These are phyloP conservation scores for Drosophila multiciliata DNA, from an alignment of 2,888 invertebrate species.

Conservation along the genomic window DNA sequence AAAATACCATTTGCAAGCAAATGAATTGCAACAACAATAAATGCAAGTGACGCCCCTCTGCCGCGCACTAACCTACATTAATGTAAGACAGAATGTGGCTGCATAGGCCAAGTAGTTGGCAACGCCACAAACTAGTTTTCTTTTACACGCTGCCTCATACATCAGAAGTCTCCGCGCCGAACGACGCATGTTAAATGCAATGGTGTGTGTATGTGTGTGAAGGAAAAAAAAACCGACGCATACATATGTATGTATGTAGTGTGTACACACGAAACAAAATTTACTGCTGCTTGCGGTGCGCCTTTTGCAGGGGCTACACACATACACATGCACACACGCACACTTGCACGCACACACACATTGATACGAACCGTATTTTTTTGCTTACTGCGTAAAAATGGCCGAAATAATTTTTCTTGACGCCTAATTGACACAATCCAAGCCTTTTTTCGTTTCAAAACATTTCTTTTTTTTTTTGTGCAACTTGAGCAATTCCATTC, in stretches of 20 bases:
- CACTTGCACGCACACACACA: constrained; percentile 14
- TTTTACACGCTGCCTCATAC: constrained; percentile 49
- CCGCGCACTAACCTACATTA: constrained; percentile 69
- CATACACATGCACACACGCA: constrained; percentile 19
- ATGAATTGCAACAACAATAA: constrained; percentile 24
- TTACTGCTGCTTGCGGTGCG: constrained; percentile 71
- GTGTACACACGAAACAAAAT: constrained; percentile 51
- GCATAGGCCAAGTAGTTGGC: constrained; percentile 53
- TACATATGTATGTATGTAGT: constrained; percentile 36
- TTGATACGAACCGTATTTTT: constrained; percentile 36
- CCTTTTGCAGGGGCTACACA: constrained; percentile 47
- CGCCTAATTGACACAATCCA: constrained; percentile 21
- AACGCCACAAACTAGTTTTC: constrained; percentile 62
- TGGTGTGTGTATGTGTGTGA: constrained; percentile 45
- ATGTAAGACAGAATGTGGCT: constrained; percentile 50
- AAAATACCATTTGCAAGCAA: constrained; percentile 16
- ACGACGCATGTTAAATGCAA: constrained; percentile 42
- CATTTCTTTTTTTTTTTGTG: constrained; percentile 15
- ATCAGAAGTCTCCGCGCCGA: constrained; percentile 47
- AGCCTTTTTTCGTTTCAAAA: constrained; percentile 33
- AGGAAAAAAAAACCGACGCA: constrained; percentile 55
- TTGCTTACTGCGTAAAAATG: constrained; percentile 64
- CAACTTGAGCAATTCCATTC: constrained; percentile 33
- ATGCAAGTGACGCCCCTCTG: constrained; percentile 23
- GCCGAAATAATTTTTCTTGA: constrained; percentile 49